A percentile compares a stretch with the other conserved stretches of the same genome.
These are phyloP conservation scores for Rhombomys opimus DNA, from an alignment of 2,113 vertebrate species.

Conservation along the genomic window DNA sequence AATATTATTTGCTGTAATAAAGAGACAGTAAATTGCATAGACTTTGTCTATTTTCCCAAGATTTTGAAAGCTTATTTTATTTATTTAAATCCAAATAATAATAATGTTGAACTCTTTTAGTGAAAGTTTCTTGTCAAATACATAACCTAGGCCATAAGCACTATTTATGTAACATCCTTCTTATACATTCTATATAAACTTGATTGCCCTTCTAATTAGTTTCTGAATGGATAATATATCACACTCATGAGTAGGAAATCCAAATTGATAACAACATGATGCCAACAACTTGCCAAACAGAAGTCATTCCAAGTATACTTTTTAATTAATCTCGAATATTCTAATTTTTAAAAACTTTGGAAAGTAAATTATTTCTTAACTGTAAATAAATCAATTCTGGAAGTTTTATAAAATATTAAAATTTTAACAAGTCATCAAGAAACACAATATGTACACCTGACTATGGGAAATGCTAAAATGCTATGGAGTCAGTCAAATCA, in stretches of 20 bases:
- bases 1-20: conserved; percentile 67
- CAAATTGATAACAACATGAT: not conserved
- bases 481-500: not conserved
- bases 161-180: not conserved
- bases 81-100: conserved; percentile 32
- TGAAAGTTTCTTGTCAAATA: conserved; percentile 9
- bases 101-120: not conserved
- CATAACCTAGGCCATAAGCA: not conserved
- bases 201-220: not conserved
- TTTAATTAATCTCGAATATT: not conserved
- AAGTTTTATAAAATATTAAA: not conserved
- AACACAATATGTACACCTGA: not conserved
- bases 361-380: conserved; percentile 30
- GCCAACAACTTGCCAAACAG: not conserved
- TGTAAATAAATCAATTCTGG: not conserved
- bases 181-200: not conserved
- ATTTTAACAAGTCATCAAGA: not conserved
- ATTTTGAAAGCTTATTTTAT: not conserved
- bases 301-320: conserved; percentile 9
- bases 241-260: conserved; percentile 24
- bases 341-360: not conserved
- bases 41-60: not conserved
- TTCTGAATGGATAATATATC: not conserved
- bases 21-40: conserved; percentile 71
- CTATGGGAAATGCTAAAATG: conserved; percentile 5